Base-by-base conservation (phyloP, 2,797 vertebrate genomes). In the Hyperoplus immaculatus region DNA sequence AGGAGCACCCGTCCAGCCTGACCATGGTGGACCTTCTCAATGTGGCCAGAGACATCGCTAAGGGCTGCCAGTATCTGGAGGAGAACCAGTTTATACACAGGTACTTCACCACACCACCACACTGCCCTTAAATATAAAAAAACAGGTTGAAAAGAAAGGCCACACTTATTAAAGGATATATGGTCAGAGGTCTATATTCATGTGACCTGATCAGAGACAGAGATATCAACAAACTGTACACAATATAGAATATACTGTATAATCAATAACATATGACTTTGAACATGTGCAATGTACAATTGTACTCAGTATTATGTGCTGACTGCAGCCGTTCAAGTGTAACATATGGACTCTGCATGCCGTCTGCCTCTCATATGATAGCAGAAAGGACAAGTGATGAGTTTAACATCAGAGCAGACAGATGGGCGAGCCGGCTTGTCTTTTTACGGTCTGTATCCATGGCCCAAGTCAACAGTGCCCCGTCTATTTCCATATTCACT, bases 51-150 rank as follows among this genome's bases (percentile, higher is more conserved):
- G 98, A 99, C 90, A 99, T 99, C 0, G 97, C 98, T 16, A 97
- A 96, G 66, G 98, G 98, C 82, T 98, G 97, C 91, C 97, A 99
- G 91, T 99, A 99, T 80, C 91, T 99, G 81, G 98, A 99, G 91
- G 98, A 99, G 87, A 99, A 99, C 87, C 98, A 99, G 86, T 99
- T 99, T 87, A 99, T 99, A 81, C 98, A 99, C 95, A 97, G 98
- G 98, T 99, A 91, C 46, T 5, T 49, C 12, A 29, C 8, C 80
- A 80, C 45, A 72, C 65, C 9, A 50, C 4, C 21, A 2, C 57
- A 56, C 38, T 67, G 42, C 63, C 73, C 47, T 39, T 62, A 5
- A 54, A 71, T 21, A 21, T 63, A 76, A 14, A 54, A 74, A 76
- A 58, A 29, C 29, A 29, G 29, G 4, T 18, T 13, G 18, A 53